Evolutionary conservation across 2,888 invertebrate species (phyloP).

Genomic region (Trichacis sp.): DNA sequence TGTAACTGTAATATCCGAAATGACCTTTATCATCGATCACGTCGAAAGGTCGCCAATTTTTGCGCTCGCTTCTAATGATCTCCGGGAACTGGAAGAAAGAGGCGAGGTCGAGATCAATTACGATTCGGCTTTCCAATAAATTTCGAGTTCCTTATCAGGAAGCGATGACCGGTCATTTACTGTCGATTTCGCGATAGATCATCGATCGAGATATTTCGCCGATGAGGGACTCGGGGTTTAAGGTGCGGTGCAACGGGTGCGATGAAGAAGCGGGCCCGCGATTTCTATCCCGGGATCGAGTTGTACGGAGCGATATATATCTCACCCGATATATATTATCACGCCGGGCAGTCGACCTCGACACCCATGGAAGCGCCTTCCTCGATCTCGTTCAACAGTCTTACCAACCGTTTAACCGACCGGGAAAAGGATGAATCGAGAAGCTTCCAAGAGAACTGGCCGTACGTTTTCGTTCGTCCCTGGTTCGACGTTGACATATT

Average conservation of each 20-base stretch:
- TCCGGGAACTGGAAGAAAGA: background rate
- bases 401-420: slow-evolving; percentile 41
- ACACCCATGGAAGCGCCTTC: slow-evolving; percentile 46
- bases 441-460: slow-evolving; percentile 34
- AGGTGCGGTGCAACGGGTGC: slow-evolving; percentile 41
- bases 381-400: slow-evolving; percentile 43
- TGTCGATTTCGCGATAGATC: slow-evolving; percentile 38
- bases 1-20: background rate
- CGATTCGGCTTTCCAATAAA: slow-evolving; percentile 4
- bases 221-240: slow-evolving; percentile 36
- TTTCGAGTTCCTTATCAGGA: slow-evolving; percentile 10
- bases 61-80: background rate
- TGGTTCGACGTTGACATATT: slow-evolving; percentile 39
- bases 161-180: slow-evolving; percentile 37
- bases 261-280: slow-evolving; percentile 31
- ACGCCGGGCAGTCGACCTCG: slow-evolving; percentile 51
- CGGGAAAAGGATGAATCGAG: slow-evolving; percentile 38
- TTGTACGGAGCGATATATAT: slow-evolving; percentile 54
- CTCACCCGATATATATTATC: slow-evolving; percentile 56
- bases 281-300: too few species aligned
- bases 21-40: background rate
- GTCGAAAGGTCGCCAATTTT: background rate
- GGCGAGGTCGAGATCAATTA: background rate
- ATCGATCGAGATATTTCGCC: slow-evolving; percentile 42
- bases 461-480: slow-evolving; percentile 36